Evolutionary conservation across 37 sponge, comb jelly and placozoan genomes (phyloP).

Genomic region (Mnemiopsis leidyi): DNA sequence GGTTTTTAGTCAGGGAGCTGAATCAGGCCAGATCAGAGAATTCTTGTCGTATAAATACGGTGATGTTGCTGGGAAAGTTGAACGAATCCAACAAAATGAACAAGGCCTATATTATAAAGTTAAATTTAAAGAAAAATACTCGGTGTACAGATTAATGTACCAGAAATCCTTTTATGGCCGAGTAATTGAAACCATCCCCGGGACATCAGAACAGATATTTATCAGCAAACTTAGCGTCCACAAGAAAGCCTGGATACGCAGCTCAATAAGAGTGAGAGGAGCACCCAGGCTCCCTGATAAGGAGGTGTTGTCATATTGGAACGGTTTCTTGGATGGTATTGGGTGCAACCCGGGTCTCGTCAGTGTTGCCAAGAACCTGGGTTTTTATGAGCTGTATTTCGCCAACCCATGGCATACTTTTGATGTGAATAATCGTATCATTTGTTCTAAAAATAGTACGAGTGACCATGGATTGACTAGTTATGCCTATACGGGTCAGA

Average conservation of each 20-base stretch:
- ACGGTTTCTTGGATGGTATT: conserved; percentile 2
- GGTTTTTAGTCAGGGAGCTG: not conserved
- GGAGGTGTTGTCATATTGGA: not conserved
- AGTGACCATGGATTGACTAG: not conserved
- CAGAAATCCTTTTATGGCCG: not conserved
- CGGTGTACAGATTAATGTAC: not conserved
- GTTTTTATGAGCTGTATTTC: not conserved
- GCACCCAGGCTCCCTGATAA: not conserved
- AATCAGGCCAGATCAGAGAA: not conserved
- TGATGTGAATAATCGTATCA: not conserved
- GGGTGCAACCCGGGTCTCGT: conserved; percentile 29
- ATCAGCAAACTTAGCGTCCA: not conserved
- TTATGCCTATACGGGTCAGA: not conserved
- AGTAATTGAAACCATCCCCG: not conserved
- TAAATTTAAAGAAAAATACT: not conserved
- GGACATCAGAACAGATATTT: not conserved
- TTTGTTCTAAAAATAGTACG: not conserved
- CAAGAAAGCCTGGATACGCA: not conserved
- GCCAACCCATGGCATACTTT: not conserved
- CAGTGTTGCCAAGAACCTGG: not conserved
- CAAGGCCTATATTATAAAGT: not conserved
- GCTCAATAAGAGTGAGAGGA: not conserved
- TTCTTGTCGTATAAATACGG: not conserved
- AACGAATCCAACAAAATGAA: not conserved
- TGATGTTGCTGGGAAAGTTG: not conserved